These are phyloP conservation scores for Brachylomia viminalis DNA, from an alignment of 2,888 invertebrate species.

Conservation along the genomic window DNA sequence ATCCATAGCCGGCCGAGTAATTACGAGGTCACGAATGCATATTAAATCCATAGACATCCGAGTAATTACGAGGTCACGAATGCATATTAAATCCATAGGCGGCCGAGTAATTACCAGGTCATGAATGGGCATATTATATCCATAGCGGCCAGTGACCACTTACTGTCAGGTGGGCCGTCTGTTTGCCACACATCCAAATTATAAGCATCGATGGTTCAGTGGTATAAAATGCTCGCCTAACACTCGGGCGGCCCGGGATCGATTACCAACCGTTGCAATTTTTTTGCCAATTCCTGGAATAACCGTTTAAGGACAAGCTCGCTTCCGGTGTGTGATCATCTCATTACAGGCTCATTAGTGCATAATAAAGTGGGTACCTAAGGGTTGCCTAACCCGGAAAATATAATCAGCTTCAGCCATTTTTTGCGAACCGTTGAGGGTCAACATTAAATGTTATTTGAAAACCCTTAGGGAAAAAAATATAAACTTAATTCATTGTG, in stretches of 20 bases:
- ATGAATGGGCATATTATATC: too few relatives aligned
- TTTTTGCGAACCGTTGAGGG: background rate
- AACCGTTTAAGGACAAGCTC: background rate
- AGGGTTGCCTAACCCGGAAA: background rate
- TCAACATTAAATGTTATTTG: background rate
- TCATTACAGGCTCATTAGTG: background rate
- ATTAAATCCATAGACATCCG: background rate
- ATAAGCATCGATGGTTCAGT: constrained; percentile 90
- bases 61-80: too few relatives aligned
- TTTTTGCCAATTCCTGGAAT: background rate
- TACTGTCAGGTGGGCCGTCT: background rate
- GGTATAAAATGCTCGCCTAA: constrained; percentile 91
- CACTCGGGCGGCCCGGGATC: constrained; percentile 90
- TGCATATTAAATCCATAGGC: background rate
- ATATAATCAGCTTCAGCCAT: background rate
- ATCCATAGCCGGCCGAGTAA: too few relatives aligned
- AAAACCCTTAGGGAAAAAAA: background rate
- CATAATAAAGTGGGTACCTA: too few relatives aligned
- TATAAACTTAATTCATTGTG: too few relatives aligned
- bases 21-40: too few relatives aligned
- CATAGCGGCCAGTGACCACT: too few relatives aligned
- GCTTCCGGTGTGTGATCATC: background rate
- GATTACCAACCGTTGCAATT: constrained; percentile 88
- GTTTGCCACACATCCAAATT: background rate
- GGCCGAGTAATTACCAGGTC: background rate